Percentiles rank a stretch among this genome's conserved stretches.
Conservation (phyloP, 1,140 invertebrate genomes). For the Brachionus paranguensis region DNA sequence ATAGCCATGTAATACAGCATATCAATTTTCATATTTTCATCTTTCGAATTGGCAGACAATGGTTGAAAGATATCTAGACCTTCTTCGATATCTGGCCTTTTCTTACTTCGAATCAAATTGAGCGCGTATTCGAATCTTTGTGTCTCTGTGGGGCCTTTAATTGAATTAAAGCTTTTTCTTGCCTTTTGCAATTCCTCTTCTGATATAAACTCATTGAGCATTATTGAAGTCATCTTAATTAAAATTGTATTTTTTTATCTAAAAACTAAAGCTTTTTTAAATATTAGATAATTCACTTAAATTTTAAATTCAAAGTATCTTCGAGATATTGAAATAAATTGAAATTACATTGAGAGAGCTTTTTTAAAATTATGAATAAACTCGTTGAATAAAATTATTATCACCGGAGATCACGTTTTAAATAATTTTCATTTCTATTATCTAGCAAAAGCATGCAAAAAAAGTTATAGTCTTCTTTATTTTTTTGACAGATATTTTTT, state of each 20-base stretch:
- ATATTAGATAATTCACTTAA: neutral
- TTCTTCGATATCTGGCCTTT: neutral
- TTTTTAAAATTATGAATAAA: neutral
- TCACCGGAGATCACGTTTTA: neutral
- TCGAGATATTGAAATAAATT: neutral
- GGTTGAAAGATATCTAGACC: neutral
- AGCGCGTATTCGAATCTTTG: constrained; percentile 34
- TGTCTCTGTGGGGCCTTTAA: neutral
- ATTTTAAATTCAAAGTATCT: neutral
- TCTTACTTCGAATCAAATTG: constrained; percentile 28
- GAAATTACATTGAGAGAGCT: neutral
- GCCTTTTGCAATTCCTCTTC: neutral
- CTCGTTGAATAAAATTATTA: too few species aligned
- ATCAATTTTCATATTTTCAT: constrained; percentile 35
- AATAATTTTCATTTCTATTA: neutral
- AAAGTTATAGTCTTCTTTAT: too few species aligned
- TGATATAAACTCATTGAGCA: constrained; percentile 18
- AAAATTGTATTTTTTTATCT: neutral
- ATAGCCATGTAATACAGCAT: constrained; percentile 34
- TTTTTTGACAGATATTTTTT: too few species aligned
- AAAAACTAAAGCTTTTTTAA: neutral
- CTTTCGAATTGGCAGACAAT: neutral
- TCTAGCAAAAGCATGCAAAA: neutral
- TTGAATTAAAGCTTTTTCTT: neutral
- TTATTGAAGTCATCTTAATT: constrained; percentile 18